Evolutionary conservation across 2,113 vertebrate genomes (phyloP).

Genomic region (Petrocephalus zakoni): DNA sequence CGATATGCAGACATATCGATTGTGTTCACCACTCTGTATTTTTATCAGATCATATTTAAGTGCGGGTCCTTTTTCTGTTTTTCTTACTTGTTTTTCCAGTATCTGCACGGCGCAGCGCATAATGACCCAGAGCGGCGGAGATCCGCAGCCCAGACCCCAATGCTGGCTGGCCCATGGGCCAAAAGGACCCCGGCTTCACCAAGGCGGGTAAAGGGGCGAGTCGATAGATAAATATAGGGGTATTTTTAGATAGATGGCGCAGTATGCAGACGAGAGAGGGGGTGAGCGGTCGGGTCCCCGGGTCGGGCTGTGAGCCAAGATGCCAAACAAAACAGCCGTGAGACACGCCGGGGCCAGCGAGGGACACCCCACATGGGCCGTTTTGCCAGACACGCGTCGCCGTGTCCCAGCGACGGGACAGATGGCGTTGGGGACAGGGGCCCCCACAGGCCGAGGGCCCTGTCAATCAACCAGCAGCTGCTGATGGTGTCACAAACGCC

Average conservation of each 20-base stretch:
- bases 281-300: neutral
- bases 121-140: neutral
- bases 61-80: neutral
- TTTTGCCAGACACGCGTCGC: constrained; percentile 1
- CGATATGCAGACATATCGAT: neutral
- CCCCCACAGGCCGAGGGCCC: neutral
- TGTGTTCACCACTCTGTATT: neutral
- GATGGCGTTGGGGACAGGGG: neutral
- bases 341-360: neutral
- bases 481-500: neutral
- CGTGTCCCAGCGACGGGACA: neutral
- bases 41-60: neutral
- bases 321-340: neutral
- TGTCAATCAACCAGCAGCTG: constrained; percentile 12
- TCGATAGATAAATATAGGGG: neutral
- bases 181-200: neutral
- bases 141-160: neutral
- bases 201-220: neutral
- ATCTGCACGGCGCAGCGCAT: neutral
- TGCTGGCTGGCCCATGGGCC: neutral
- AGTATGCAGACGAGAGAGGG: neutral
- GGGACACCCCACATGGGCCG: neutral
- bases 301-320: neutral
- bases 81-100: neutral
- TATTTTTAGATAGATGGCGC: neutral